Conservation (phyloP, 2,113 vertebrate species). For the Tilapia sparmanii region DNA sequence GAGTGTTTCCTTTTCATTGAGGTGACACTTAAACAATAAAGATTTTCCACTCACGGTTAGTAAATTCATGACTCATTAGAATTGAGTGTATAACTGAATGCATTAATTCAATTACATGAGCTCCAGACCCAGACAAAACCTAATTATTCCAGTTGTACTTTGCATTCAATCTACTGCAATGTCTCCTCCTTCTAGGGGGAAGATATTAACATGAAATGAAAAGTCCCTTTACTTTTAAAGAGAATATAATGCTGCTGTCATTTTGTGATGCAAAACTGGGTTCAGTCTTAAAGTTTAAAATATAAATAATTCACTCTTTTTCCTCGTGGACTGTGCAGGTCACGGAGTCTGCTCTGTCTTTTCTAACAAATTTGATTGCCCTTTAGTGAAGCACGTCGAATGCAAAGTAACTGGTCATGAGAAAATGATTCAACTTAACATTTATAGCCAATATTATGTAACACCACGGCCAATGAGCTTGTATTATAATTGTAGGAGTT, state of each 20-base stretch:
- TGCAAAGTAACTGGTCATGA: neutral
- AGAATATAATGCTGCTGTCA: neutral
- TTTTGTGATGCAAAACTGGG: neutral
- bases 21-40: neutral
- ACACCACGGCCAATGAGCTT: neutral
- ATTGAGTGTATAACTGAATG: neutral
- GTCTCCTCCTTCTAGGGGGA: neutral
- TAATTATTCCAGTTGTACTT: neutral
- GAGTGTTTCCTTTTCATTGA: neutral
- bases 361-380: neutral
- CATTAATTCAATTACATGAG: neutral
- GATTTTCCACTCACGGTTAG: neutral
- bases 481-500: neutral
- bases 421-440: neutral
- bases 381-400: neutral
- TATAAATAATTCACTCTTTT: neutral
- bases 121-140: neutral
- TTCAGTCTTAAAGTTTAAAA: neutral
- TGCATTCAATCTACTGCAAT: neutral
- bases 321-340: neutral
- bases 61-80: neutral
- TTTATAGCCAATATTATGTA: neutral
- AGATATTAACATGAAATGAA: neutral
- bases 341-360: neutral
- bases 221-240: neutral